A percentile compares a stretch with the other conserved stretches of the same genome.
Conservation (phyloP, 2,113 vertebrate species). For the Xiphorhynchus elegans region DNA sequence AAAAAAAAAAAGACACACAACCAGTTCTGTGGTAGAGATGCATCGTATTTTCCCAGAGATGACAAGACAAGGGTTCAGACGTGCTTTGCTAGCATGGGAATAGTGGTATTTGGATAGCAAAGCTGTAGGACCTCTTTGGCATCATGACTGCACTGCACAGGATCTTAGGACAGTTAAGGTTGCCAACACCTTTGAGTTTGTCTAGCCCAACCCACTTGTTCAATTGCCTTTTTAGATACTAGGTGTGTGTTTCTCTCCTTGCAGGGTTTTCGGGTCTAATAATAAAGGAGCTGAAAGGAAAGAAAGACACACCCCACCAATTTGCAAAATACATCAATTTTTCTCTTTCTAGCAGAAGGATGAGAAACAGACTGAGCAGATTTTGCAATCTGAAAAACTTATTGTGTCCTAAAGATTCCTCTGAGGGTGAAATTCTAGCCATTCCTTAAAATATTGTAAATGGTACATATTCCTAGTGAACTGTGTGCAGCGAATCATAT, state of each 20-base stretch:
- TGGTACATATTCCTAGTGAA: background rate
- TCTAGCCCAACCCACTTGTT: background rate
- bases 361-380: background rate
- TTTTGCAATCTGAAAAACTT: constrained; percentile 39
- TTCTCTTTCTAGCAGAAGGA: constrained; percentile 10
- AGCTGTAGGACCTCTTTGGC: background rate
- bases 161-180: background rate
- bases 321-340: constrained; percentile 23
- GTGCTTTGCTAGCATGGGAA: background rate
- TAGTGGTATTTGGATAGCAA: background rate
- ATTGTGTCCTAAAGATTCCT: constrained; percentile 21
- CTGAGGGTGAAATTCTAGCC: background rate
- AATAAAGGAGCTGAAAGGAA: background rate
- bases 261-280: background rate
- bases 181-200: background rate
- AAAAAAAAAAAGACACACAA: background rate
- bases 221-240: background rate
- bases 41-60: background rate
- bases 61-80: background rate
- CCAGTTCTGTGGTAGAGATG: background rate
- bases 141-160: background rate
- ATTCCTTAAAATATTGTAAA: background rate
- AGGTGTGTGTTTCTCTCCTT: background rate
- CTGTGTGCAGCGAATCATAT: background rate
- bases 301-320: background rate